Evolutionary conservation across 2,797 vertebrate genomes (phyloP).

Genomic region (Sebastes taczanowskii): DNA sequence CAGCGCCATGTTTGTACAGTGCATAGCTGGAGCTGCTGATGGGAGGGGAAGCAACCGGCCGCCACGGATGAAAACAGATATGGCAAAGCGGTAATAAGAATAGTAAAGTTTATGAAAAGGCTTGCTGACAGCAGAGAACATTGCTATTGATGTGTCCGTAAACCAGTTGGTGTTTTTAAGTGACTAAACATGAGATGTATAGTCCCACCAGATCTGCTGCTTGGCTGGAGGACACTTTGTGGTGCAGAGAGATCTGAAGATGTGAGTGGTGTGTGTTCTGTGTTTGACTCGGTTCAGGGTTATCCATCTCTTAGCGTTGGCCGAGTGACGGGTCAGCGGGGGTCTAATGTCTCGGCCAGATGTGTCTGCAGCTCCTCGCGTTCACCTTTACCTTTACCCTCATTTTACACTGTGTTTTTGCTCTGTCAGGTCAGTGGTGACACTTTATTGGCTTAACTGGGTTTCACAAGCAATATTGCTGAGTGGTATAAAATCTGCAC

Average conservation of each 20-base stretch:
- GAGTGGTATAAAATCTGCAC: neutral
- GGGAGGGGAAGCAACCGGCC: slow-evolving; percentile 18
- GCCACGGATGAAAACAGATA: slow-evolving; percentile 45
- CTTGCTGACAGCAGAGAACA: slow-evolving; percentile 22
- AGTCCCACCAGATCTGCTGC: neutral
- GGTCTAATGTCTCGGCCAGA: slow-evolving; percentile 67
- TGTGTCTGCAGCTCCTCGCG: slow-evolving; percentile 29
- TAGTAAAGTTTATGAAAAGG: slow-evolving; percentile 10
- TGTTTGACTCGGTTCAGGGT: slow-evolving; percentile 42
- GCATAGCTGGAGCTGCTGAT: slow-evolving; percentile 66
- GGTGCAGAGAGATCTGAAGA: neutral
- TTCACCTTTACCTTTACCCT: slow-evolving; percentile 33
- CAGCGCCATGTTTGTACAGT: slow-evolving; percentile 65
- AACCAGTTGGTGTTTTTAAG: neutral
- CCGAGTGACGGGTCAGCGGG: slow-evolving; percentile 44
- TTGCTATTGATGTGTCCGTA: neutral
- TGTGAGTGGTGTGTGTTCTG: slow-evolving; percentile 11
- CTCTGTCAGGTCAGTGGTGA: neutral
- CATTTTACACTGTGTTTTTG: neutral
- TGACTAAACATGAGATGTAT: neutral
- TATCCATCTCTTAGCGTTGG: slow-evolving; percentile 56
- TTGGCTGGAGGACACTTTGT: neutral
- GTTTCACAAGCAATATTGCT: neutral
- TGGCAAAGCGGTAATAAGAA: slow-evolving; percentile 11
- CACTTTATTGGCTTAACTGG: neutral